Base-by-base conservation (phyloP, 1,140 invertebrate species). In the Aphidius gifuensis region DNA sequence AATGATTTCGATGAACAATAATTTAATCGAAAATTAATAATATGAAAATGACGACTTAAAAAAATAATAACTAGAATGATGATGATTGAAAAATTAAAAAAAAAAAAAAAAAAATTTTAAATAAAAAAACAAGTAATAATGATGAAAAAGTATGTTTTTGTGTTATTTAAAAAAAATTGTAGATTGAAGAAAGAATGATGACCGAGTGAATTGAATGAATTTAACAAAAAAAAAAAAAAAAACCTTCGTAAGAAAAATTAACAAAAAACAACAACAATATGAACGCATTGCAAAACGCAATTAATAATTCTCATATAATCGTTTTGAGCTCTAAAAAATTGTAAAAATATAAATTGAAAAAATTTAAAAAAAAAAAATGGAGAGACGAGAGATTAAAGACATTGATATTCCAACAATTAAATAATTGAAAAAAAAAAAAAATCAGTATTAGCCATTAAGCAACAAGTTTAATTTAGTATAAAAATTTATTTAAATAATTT, bases 1-100 rank as follows among this genome's bases (percentile, higher is more conserved):
- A 72, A 75, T 65, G 67, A 71, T 74, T 68, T 68, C 65, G 67
- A 73, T 74, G 67, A 72, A 70, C 57, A 54, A 62, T 67, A 66
- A 66, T 66, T 64, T 64, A 32, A 71, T 57, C 60, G 60, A 62
- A 57, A 51, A 62, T 62, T 49, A 43, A 45, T 53, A 38, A 50
- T 62, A 45, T 39, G 53, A 56, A 32, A 32, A 57, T 56, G 53
- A 54, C 38, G 49, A 54, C 5, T 54, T 47, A 46, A 53, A 44
- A 48, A 46, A 48, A 50, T 21, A 47, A 62, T 56, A 61, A 61
- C 53, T 57, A 51, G 61, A 63, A 11, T 59, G 32, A 50, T 9
- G 55, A 45, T 59, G 57, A 50, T 56, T 43, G 55, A 16, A 47
- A 38, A 16, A 50, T 50, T 50, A 50, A 7, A 50, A 23, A 46